phyloP scores from a whole-genome alignment of 1,140 invertebrate species.

The Aphaenogaster rudis region DNA sequence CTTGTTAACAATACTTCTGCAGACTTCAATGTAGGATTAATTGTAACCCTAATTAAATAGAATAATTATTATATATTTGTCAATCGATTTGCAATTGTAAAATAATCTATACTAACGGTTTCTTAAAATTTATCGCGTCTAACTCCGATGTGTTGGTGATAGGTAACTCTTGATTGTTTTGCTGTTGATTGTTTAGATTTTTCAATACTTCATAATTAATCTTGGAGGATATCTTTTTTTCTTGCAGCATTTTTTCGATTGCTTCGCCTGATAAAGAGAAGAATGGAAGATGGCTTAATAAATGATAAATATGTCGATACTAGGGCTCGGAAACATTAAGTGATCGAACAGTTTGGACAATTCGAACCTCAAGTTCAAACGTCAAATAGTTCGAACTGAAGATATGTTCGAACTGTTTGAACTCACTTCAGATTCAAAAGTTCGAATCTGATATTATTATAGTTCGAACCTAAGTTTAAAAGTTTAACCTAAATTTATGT shows the following conservation, averaged over 20 bases:
- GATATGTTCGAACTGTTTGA: too few species aligned
- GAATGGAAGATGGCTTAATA: background rate
- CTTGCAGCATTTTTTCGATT: slow-evolving; percentile 97
- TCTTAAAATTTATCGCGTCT: slow-evolving; percentile 47
- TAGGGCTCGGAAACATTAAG: too few species aligned
- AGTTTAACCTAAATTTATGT: too few species aligned
- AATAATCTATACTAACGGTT: slow-evolving; percentile 70
- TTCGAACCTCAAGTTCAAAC: too few species aligned
- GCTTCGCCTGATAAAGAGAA: slow-evolving; percentile 90
- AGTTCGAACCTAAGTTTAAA: too few species aligned
- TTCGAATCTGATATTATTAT: too few species aligned
- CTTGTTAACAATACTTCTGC: slow-evolving; percentile 30
- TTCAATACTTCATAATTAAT: slow-evolving; percentile 99
- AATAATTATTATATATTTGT: background rate
- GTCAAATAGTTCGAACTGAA: too few species aligned
- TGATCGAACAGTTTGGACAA: too few species aligned
- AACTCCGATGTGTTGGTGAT: background rate
- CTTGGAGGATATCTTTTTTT: slow-evolving; percentile 98
- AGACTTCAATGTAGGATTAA: slow-evolving; percentile 21
- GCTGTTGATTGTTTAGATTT: slow-evolving; percentile 88
- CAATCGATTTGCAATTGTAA: background rate
- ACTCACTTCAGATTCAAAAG: too few species aligned
- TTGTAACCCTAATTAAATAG: slow-evolving; percentile 8
- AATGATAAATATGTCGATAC: slow-evolving; percentile 38
- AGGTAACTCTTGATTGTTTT: slow-evolving; percentile 66